Base-by-base conservation (phyloP, 2,113 vertebrate genomes). In the Ammodytes marinus region DNA sequence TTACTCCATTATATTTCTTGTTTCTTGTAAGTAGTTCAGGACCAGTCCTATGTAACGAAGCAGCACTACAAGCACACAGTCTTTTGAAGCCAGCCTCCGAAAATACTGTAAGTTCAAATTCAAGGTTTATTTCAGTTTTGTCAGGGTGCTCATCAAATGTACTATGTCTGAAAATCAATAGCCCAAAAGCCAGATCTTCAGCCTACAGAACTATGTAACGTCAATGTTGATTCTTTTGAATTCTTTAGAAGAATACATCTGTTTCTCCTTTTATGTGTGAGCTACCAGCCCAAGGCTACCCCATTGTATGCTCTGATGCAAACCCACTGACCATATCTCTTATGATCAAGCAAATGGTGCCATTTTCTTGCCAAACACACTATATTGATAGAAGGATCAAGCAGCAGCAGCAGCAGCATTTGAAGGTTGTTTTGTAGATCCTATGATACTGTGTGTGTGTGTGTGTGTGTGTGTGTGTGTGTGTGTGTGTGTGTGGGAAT, bases 351-450 rank as follows among this genome's bases (percentile, higher is more conserved):
- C 72, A 66, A 19, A 65, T n/a, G 1, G 2, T 12, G 47, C 35
- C 0, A 27, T 67, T 82, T 73, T 17, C 42, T 46, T 42, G 49
- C 57, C 71, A 73, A 69, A 63, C 27, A 17, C 53, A 27, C 6
- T 47, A 6, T 49, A 27, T 27, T 39, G 64, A 86, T 13, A 10
- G 35, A 75, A 11, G 42, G 60, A 80, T 77, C 47, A 71, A 76
- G 60, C 35, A 63, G 61, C 65, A 76, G 60, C 35, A 63, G 61
- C 65, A 74, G 59, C 43, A 66, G n/a, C 60, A 45, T 0, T 57
- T n/a, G 46, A 43, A 37, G 42, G 71, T 53, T 82, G 55, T 80
- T 80, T 50, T 77, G 35, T 46, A 69, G 72, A 74, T 80, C 37
- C 55, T 50, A 12, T 61, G 35, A 57, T 76, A 69, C 17, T 39